A percentile compares a stretch with the other conserved stretches of the same genome.
phyloP scores from a whole-genome alignment of 2,113 vertebrate genomes.

The Prunella fulvescens region DNA sequence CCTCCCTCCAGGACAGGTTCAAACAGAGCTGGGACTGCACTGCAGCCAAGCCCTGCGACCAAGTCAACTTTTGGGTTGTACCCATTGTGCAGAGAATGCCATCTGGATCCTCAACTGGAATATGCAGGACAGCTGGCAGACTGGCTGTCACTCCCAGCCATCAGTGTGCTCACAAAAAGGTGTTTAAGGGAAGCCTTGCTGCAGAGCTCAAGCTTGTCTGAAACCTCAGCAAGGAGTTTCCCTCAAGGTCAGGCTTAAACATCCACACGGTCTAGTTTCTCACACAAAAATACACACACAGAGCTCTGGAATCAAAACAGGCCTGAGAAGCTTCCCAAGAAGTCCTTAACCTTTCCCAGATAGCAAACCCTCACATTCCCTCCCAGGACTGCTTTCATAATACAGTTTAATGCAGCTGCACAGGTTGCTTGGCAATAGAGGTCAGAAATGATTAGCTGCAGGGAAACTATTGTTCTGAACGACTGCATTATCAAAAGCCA shows the following conservation, averaged over 20 bases:
- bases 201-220: not conserved
- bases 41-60: not conserved
- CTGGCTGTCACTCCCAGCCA: not conserved
- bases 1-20: constrained; percentile 21
- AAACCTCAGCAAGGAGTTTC: constrained; percentile 12
- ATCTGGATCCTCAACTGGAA: not conserved
- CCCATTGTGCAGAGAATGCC: not conserved
- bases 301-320: constrained; percentile 18
- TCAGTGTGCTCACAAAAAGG: not conserved
- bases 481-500: constrained; percentile 44
- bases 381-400: constrained; percentile 35
- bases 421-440: constrained; percentile 64
- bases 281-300: not conserved
- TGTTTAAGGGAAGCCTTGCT: not conserved
- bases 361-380: not conserved
- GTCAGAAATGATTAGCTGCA: constrained; percentile 64
- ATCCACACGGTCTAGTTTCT: not conserved
- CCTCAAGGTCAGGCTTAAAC: constrained; percentile 11
- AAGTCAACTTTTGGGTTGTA: not conserved
- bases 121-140: not conserved
- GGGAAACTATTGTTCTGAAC: constrained; percentile 64
- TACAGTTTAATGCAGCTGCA: not conserved
- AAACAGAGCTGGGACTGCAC: not conserved
- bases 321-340: not conserved
- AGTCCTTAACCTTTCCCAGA: constrained; percentile 8